Evolutionary conservation across 2,888 invertebrate species (phyloP).

Genomic region (Odontomyia ornata): DNA sequence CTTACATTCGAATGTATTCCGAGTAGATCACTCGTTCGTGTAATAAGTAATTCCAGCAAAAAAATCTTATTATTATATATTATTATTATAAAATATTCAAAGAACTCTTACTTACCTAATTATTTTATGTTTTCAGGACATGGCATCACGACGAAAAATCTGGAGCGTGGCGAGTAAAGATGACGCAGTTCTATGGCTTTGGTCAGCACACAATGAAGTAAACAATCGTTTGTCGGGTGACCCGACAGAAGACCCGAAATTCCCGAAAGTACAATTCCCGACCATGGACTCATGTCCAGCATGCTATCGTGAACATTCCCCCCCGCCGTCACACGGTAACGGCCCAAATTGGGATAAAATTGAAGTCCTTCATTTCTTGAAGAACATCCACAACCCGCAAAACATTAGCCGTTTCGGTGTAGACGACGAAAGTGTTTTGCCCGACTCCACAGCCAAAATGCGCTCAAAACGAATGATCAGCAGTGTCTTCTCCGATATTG

Average conservation of each 20-base stretch:
- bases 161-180: conserved; percentile 75
- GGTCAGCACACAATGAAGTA: conserved; percentile 93
- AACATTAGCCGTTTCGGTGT: conserved; percentile 59
- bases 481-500: conserved; percentile 65
- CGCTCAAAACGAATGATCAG: conserved; percentile 58
- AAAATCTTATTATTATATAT: too few relatives aligned
- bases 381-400: conserved; percentile 59
- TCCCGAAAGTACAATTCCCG: conserved; percentile 93
- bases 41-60: too few relatives aligned
- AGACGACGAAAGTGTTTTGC: conserved; percentile 55
- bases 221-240: conserved; percentile 89
- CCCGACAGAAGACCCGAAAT: conserved; percentile 86
- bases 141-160: conserved; percentile 78
- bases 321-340: conserved; percentile 49
- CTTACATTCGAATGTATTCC: too few relatives aligned
- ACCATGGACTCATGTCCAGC: conserved; percentile 71
- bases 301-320: conserved; percentile 67
- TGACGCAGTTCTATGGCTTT: conserved; percentile 89
- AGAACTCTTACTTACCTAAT: too few relatives aligned
- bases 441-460: conserved; percentile 54
- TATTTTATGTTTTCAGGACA: conserved; percentile 65
- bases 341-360: conserved; percentile 59
- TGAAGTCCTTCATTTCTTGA: conserved; percentile 60
- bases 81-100: not conserved
- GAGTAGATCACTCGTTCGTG: too few relatives aligned